phyloP scores from a whole-genome alignment of 2,888 invertebrate species.

The Agriopis marginaria region DNA sequence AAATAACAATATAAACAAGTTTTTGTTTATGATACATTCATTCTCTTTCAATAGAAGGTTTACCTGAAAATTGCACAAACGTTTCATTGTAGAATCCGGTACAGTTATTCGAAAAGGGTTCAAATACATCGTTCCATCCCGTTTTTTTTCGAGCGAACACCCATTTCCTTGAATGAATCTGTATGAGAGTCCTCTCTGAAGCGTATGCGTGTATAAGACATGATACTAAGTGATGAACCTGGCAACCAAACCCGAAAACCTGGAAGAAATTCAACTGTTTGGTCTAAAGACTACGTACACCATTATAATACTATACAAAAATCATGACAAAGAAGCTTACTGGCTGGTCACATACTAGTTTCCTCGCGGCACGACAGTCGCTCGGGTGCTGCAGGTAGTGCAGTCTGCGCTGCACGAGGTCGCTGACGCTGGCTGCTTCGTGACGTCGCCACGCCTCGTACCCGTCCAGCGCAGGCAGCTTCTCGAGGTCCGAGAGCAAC shows the following conservation, averaged over 20 bases:
- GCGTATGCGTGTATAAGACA: conserved; percentile 1
- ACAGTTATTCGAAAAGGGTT: neutral
- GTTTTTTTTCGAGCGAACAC: neutral
- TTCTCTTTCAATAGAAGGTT: too few relatives aligned
- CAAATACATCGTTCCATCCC: neutral
- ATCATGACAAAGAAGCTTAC: neutral
- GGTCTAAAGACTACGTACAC: too few relatives aligned
- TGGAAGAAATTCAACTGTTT: neutral
- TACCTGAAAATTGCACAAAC: neutral
- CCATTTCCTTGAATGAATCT: neutral
- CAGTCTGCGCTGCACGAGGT: conserved; percentile 3
- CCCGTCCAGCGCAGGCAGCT: neutral
- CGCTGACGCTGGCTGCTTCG: neutral
- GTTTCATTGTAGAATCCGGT: neutral
- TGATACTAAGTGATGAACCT: neutral
- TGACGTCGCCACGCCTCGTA: neutral
- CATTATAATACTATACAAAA: too few relatives aligned
- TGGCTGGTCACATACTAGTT: neutral
- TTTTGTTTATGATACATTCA: too few relatives aligned
- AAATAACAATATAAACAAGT: too few relatives aligned
- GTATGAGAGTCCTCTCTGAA: neutral
- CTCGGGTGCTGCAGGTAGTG: neutral
- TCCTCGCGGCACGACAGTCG: neutral
- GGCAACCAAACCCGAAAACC: neutral
- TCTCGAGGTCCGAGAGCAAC: neutral